Evolutionary conservation across 37 sponge, comb jelly and placozoan genomes (phyloP).

Genomic region (Aplysina aerophoba): DNA sequence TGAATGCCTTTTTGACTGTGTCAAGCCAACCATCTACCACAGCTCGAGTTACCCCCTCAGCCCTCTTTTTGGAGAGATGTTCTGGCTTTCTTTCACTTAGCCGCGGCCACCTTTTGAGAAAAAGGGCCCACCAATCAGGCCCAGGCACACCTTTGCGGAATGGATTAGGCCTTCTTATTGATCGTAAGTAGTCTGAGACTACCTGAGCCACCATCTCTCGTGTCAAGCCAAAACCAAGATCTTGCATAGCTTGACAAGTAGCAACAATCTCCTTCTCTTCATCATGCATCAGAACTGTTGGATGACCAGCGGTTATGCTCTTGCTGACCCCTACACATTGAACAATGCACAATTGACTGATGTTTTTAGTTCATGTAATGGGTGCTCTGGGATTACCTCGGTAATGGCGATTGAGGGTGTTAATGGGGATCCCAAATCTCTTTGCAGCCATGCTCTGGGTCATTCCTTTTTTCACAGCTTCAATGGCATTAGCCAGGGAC

Average conservation of each 20-base stretch:
- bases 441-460: background rate
- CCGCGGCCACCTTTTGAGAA: slow-evolving; percentile 48
- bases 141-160: slow-evolving; percentile 46
- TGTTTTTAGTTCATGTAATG: too few relatives aligned
- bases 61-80: slow-evolving; percentile 25
- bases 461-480: background rate
- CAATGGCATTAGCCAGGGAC: background rate
- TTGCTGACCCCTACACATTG: background rate
- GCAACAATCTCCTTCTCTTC: slow-evolving; percentile 62
- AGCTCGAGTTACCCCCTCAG: background rate
- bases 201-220: slow-evolving; percentile 47
- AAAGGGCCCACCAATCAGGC: slow-evolving; percentile 48
- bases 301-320: slow-evolving; percentile 22
- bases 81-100: slow-evolving; percentile 21
- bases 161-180: slow-evolving; percentile 26
- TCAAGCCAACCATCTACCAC: slow-evolving; percentile 8
- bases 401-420: background rate
- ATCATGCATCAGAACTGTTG: slow-evolving; percentile 37
- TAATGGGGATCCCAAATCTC: slow-evolving; percentile 8
- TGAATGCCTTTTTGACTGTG: background rate
- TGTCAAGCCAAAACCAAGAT: slow-evolving; percentile 62
- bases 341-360: too few relatives aligned
- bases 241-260: slow-evolving; percentile 46
- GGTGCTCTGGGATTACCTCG: background rate
- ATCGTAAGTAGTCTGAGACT: slow-evolving; percentile 43